A percentile compares a stretch with the other conserved stretches of the same genome.
Evolutionary conservation across 2,888 invertebrate species (phyloP).

Genomic region (Germaria angustata): DNA sequence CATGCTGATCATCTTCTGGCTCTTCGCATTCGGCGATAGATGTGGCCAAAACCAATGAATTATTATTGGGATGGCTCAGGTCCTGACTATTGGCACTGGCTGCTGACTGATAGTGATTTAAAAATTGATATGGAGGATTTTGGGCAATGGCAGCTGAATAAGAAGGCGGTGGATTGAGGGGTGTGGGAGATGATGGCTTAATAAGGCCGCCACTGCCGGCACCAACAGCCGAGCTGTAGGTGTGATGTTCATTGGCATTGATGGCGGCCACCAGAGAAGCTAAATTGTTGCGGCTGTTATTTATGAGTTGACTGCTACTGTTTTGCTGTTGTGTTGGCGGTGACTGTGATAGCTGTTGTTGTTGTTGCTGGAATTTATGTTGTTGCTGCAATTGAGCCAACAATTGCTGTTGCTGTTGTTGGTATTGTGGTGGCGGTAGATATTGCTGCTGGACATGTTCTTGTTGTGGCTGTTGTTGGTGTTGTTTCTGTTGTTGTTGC

Average conservation of each 20-base stretch:
- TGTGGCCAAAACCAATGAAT: conserved; percentile 55
- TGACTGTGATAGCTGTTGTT: conserved; percentile 71
- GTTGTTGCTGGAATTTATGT: conserved; percentile 73
- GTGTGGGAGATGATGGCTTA: conserved; percentile 41
- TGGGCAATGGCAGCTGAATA: conserved; percentile 74
- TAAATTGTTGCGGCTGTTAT: conserved; percentile 75
- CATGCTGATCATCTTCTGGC: conserved; percentile 68
- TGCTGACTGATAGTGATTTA: conserved; percentile 68
- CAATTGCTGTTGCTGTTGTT: conserved; percentile 69
- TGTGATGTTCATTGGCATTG: conserved; percentile 67
- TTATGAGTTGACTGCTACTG: conserved; percentile 70
- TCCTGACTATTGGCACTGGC: conserved; percentile 38
- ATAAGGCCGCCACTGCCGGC: conserved; percentile 55
- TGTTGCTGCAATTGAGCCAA: conserved; percentile 71
- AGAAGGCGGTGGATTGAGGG: conserved; percentile 73
- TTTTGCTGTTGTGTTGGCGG: conserved; percentile 66
- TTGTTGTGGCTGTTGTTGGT: conserved; percentile 56
- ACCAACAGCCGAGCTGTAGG: conserved; percentile 67
- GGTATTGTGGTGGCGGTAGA: conserved; percentile 68
- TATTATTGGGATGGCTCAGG: conserved; percentile 59
- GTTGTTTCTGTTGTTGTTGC: conserved; percentile 72
- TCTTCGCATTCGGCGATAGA: conserved; percentile 55
- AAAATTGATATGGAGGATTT: conserved; percentile 69
- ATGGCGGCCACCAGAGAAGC: conserved; percentile 74
- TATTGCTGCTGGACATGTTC: conserved; percentile 70